Base-by-base conservation (phyloP, 2,113 vertebrate genomes). In the Strix uralensis region DNA sequence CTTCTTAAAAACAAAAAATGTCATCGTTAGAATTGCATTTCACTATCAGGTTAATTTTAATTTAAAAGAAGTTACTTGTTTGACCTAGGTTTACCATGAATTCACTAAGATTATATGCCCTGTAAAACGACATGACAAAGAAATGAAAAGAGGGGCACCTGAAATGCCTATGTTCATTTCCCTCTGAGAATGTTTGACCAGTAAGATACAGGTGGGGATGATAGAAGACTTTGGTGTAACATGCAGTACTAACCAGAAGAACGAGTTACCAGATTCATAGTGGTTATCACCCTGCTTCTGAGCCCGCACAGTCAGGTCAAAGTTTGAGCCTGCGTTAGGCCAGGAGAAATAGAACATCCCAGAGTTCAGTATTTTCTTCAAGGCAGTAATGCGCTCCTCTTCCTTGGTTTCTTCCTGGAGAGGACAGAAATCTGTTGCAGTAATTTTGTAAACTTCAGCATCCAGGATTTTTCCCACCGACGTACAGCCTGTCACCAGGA, bases 281-380 rank as follows among this genome's bases (percentile, higher is more conserved):
- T 55, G 59, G 91, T 96, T 96, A 52, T 98, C 96, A 29, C 94
- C 97, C 93, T 98, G 98, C 93, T 98, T 98, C 97, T 98, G 98
- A 7, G 97, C 98, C 75, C 98, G 94, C 82, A 98, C 84, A 21
- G 98, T 98, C 85, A 98, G 96, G 94, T 98, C 98, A 83, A 98
- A 98, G 59, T 86, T 86, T 67, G 98, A 98, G 27, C 98, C 98
- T 8, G 97, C 93, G 30, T 88, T 98, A 97, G 98, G 97, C 97
- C 97, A 98, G 7, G 97, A 96, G 92, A 98, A 98, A 95, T 98
- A 98, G 96, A 98, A 98, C 93, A 97, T 97, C 18, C 98, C 98
- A 6, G 98, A 98, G 96, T 94, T 98, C 47, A 98, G 94, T 81
- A 98, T 97, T 96, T 98, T 98, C 96, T 95, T 97, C 96, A 98